phyloP scores from a whole-genome alignment of 2,113 vertebrate species.

The Trochalopteron elliotii region DNA sequence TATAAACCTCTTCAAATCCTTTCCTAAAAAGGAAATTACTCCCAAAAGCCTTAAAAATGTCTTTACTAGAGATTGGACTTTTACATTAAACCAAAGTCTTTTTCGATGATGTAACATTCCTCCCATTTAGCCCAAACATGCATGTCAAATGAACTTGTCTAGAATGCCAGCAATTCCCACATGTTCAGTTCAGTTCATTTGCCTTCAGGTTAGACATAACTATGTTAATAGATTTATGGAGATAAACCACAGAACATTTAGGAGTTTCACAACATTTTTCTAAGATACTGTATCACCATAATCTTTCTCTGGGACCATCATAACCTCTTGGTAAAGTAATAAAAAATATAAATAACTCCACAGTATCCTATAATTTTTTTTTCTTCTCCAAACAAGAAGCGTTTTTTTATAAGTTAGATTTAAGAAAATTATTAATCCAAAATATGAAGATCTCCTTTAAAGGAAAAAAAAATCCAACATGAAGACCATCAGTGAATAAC shows the following conservation, averaged over 20 bases:
- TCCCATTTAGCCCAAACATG: constrained; percentile 3
- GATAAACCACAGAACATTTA: background rate
- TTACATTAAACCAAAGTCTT: constrained; percentile 24
- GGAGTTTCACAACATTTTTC: constrained; percentile 12
- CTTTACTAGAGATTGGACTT: background rate
- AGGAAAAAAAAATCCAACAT: background rate
- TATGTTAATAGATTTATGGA: background rate
- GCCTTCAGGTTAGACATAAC: constrained; percentile 26
- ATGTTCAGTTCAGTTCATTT: background rate
- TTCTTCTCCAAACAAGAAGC: background rate
- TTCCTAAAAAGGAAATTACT: constrained; percentile 29
- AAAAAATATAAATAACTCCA: background rate
- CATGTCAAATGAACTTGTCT: constrained; percentile 2
- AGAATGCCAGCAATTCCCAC: constrained; percentile 25
- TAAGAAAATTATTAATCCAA: background rate
- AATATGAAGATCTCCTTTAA: background rate
- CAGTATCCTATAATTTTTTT: background rate
- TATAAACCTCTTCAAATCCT: background rate
- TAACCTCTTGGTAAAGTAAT: background rate
- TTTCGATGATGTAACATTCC: constrained; percentile 27
- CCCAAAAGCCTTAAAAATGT: background rate
- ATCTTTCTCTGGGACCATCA: background rate
- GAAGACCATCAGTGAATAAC: background rate
- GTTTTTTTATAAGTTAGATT: background rate
- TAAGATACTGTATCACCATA: background rate